phyloP scores from a whole-genome alignment of 2,113 vertebrate genomes.

The Scopus umbretta region DNA sequence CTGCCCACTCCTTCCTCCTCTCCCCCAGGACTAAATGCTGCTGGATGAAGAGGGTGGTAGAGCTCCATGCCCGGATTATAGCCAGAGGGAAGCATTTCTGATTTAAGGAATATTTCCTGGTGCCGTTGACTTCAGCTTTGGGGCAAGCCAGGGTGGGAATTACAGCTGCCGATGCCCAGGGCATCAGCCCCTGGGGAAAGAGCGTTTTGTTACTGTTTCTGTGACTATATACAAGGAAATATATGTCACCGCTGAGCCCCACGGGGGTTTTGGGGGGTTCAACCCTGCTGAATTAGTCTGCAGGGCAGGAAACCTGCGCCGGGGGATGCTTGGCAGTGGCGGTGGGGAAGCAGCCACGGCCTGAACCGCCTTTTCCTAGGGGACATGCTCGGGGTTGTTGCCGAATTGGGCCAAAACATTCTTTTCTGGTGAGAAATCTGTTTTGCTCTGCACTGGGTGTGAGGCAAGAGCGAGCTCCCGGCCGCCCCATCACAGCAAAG shows the following conservation, averaged over 20 bases:
- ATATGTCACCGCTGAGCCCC: background rate
- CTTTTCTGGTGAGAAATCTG: conserved; percentile 33
- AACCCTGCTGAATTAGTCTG: background rate
- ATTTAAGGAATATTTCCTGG: background rate
- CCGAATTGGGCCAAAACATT: conserved; percentile 26
- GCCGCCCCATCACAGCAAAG: background rate
- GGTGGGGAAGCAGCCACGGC: background rate
- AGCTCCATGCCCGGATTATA: background rate
- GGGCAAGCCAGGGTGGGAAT: background rate
- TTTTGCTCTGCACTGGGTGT: background rate
- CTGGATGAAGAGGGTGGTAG: background rate
- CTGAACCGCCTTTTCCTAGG: background rate
- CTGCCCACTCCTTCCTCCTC: background rate
- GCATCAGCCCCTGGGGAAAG: background rate
- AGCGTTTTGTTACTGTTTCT: rapidly evolving
- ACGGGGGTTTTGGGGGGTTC: rapidly evolving
- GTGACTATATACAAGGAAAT: background rate
- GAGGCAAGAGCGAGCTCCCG: background rate
- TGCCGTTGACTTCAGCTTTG: background rate
- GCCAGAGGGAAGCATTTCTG: background rate
- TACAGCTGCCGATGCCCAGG: background rate
- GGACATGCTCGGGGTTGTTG: background rate
- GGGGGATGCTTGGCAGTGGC: background rate
- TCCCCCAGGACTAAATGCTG: rapidly evolving
- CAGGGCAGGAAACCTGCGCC: background rate